A percentile compares a stretch with the other conserved stretches of the same genome.
These are phyloP conservation scores for Lamellibrachia satsuma DNA, from an alignment of 2,888 invertebrate species.

Conservation along the genomic window DNA sequence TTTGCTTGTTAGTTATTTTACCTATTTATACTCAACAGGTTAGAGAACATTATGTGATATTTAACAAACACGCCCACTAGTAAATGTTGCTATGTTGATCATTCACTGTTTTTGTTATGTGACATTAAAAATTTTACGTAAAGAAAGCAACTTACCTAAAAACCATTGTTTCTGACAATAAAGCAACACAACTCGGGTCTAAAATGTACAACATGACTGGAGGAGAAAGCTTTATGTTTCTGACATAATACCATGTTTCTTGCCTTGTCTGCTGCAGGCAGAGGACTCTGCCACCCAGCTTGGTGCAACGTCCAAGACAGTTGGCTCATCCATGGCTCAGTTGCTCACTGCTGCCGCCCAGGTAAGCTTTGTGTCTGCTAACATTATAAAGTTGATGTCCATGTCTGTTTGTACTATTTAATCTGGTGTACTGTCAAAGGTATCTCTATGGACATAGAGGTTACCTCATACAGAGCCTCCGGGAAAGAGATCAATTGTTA, in stretches of 20 bases:
- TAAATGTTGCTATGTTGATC: no score
- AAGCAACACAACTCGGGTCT: background rate
- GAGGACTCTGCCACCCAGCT: conserved; percentile 61
- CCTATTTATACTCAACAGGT: no score
- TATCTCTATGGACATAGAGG: no score
- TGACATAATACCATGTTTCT: background rate
- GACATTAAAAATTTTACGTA: no score
- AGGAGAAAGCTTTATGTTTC: background rate
- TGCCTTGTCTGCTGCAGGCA: conserved; percentile 26
- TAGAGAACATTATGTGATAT: no score
- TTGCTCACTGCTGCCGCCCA: conserved; percentile 85
- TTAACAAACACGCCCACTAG: no score
- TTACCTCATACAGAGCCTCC: no score
- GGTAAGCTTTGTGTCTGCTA: conserved; percentile 48
- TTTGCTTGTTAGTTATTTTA: no score
- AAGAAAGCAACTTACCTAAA: background rate
- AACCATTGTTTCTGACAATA: background rate
- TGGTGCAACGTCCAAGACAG: conserved; percentile 76
- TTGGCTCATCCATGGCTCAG: conserved; percentile 85
- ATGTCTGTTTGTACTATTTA: no score
- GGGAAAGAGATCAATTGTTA: no score
- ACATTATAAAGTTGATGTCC: background rate
- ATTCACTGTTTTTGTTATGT: no score
- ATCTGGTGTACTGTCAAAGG: no score
- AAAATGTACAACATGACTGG: background rate